Base-by-base conservation (phyloP, 2,113 vertebrate species). In the Anhinga anhinga region DNA sequence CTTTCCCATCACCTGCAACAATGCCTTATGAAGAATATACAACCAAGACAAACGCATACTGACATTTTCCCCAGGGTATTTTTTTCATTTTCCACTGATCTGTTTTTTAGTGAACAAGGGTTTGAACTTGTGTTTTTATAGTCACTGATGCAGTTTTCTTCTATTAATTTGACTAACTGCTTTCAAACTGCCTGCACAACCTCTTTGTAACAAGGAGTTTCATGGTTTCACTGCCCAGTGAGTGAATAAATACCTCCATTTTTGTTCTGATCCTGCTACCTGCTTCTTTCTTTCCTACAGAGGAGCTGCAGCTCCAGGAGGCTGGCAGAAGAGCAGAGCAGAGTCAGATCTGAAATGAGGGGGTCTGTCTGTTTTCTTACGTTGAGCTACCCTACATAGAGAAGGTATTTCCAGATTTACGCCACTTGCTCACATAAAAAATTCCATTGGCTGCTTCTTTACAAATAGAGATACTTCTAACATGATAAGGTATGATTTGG, bases 11-110 rank as follows among this genome's bases (percentile, higher is more conserved):
- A 69, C 53, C 45, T 38, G 45, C 38, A 66, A 8, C 40, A 40
- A 3, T 3, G 2, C 16, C 5, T 6, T 32, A 44, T 20, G n/a
- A 62, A 38, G n/a, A 82, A 23, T 7, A 67, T 11, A 52, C 0
- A 1, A 82, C 49, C 20, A 55, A 78, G n/a, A 47, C 14, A 91
- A 88, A 23, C 1, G 1, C 40, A 56, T 10, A 15, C 18, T 69
- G 44, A 53, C 8, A 25, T 73, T 70, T 53, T 22, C 19, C 29
- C 16, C 12, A 82, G 27, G 25, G 16, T 61, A 47, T 47, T 22
- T 40, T 40, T 70, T 87, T 79, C 1, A 50, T 82, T 80, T 83
- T 65, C 45, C 22, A 11, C 53, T 49, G 25, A 15, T 44, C 26
- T 69, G 3, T 55, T 26, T n/a, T 87, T 82, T 45, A 61, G 38